A percentile compares a stretch with the other conserved stretches of the same genome.
These are phyloP conservation scores for Mythimna vitellina DNA, from an alignment of 2,888 invertebrate species.

Conservation along the genomic window DNA sequence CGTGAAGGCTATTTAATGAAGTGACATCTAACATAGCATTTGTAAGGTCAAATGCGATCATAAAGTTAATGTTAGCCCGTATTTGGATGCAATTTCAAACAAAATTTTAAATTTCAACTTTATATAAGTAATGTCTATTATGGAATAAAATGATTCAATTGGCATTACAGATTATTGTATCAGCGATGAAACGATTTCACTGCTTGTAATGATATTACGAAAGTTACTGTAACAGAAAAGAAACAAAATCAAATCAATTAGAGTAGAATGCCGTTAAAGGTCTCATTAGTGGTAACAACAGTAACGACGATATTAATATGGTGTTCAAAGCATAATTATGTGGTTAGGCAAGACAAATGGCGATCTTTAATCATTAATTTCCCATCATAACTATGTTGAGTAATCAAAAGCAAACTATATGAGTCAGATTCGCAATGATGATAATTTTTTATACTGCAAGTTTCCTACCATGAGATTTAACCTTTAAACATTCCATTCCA, in stretches of 20 bases:
- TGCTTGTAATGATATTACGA: constrained; percentile 13
- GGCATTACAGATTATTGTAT: constrained; percentile 16
- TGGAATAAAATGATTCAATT: constrained; percentile 6
- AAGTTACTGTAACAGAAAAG: constrained; percentile 24
- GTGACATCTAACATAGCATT: constrained; percentile 28
- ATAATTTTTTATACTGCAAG: constrained; percentile 48
- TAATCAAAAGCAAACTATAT: constrained; percentile 67
- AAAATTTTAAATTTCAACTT: not conserved
- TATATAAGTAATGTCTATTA: constrained; percentile 2
- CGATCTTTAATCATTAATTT: constrained; percentile 61
- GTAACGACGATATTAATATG: constrained; percentile 51
- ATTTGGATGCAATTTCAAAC: constrained; percentile 18
- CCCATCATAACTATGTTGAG: constrained; percentile 66
- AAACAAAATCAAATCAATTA: constrained; percentile 34
- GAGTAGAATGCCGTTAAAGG: constrained; percentile 60
- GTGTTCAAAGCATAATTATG: constrained; percentile 68
- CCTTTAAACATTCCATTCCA: constrained; percentile 11
- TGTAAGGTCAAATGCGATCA: constrained; percentile 53
- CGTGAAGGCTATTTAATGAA: constrained; percentile 52
- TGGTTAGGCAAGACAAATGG: constrained; percentile 55
- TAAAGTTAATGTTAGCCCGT: constrained; percentile 16
- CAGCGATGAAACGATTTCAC: constrained; percentile 22
- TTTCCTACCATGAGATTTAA: constrained; percentile 57
- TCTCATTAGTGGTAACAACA: constrained; percentile 58
- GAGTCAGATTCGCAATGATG: constrained; percentile 58